Base-by-base conservation (phyloP, 2,113 vertebrate genomes). In the Sylvietta virens region DNA sequence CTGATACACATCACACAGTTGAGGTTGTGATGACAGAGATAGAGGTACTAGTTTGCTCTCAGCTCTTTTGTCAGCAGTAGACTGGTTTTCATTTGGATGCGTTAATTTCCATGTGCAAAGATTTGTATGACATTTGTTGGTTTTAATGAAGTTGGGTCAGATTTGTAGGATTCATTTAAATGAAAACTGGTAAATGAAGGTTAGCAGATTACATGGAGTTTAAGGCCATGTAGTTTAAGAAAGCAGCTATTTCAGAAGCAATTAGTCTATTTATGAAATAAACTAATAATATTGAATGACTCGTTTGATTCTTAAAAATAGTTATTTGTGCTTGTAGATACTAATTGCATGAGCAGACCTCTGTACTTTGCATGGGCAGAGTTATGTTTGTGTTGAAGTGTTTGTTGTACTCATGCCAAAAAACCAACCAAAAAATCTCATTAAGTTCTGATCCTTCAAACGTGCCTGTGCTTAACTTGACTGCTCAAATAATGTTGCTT, bases 371-470 rank as follows among this genome's bases (percentile, higher is more conserved):
- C 76, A 86, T 11, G 57, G 86, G 65, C 72, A 93, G 78, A 95
- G 64, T 86, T 81, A 48, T 61, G 20, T 88, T 88, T 95, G 26
- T 81, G 51, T 77, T 88, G 74, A 86, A 83, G n/a, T 61, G 28
- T 88, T 94, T 93, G 67, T 69, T 90, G 88, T 79, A 78, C 84
- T 88, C 6, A 1, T 81, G 82, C 86, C 72, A 93, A 93, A 77
- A 85, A 79, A 81, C 4, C 67, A 35, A 69, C 57, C 42, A 39
- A 37, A 65, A 95, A 88, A 76, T 7, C 76, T 95, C 61, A 84
- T 94, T 94, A 88, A 64, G 57, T 74, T 88, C 57, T 88, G 90
- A 88, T 94, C 74, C 60, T 84, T 96, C 56, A 92, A 51, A 92
- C 2, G 7, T 92, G 72, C 22, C 2, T 48, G 79, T 3, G 19